These are phyloP conservation scores for Drosophila buzzatii DNA, from an alignment of 2,888 invertebrate species.

Conservation along the genomic window DNA sequence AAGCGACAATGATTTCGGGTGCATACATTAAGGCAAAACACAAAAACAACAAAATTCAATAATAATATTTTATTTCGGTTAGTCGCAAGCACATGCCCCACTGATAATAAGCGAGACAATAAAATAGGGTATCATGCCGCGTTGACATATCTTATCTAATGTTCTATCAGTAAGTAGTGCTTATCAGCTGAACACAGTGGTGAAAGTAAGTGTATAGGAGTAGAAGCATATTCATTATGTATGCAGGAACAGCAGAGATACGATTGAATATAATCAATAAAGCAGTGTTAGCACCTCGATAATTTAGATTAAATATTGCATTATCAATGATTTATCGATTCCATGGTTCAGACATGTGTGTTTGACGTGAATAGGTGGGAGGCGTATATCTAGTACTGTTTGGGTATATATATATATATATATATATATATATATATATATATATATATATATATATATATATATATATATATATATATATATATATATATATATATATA, in stretches of 20 bases:
- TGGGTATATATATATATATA: neutral
- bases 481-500: neutral
- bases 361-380: neutral
- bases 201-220: constrained; percentile 33
- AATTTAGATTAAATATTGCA: constrained; percentile 17
- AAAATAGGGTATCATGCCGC: constrained; percentile 38
- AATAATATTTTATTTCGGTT: constrained; percentile 16
- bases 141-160: constrained; percentile 49
- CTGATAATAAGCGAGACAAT: constrained; percentile 32
- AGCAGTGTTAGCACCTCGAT: constrained; percentile 23
- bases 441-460: neutral
- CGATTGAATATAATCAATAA: constrained; percentile 30
- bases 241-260: constrained; percentile 9
- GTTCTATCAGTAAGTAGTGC: constrained; percentile 25
- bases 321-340: constrained; percentile 52
- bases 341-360: neutral
- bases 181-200: constrained; percentile 28
- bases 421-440: neutral
- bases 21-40: constrained; percentile 27
- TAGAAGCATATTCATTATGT: constrained; percentile 8
- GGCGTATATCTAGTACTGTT: neutral
- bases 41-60: neutral
- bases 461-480: neutral
- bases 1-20: constrained; percentile 51
- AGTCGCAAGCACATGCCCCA: constrained; percentile 12